These are phyloP conservation scores for Atopsyche davidsoni DNA, from an alignment of 1,140 invertebrate genomes.

Conservation along the genomic window DNA sequence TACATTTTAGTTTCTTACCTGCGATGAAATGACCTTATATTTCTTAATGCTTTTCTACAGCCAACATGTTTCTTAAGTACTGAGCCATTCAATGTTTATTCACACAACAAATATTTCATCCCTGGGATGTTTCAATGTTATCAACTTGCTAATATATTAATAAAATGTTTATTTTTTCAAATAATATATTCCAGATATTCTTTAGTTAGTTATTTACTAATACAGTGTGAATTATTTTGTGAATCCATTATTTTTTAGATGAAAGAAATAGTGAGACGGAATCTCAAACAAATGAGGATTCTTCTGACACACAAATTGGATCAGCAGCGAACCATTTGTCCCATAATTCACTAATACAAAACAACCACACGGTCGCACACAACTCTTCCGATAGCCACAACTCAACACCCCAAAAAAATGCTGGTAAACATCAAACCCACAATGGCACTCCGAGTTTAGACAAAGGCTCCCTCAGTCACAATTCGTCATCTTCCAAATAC, in stretches of 20 bases:
- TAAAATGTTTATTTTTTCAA: no score
- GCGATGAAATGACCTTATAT: no score
- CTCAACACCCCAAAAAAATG: constrained; percentile 52
- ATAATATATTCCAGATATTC: no score
- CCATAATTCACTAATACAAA: constrained; percentile 42
- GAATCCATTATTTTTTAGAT: constrained; percentile 55
- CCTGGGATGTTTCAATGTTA: no score
- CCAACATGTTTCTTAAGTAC: no score
- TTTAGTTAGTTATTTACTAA: no score
- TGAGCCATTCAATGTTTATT: no score
- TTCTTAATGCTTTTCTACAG: no score
- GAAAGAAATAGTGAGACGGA: constrained; percentile 84
- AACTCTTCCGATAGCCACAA: constrained; percentile 54
- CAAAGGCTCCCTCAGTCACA: constrained; percentile 34
- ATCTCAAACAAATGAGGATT: constrained; percentile 75
- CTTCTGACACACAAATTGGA: constrained; percentile 64
- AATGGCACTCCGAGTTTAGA: constrained; percentile 46
- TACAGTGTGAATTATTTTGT: no score
- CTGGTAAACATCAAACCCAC: constrained; percentile 59
- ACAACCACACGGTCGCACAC: constrained; percentile 62
- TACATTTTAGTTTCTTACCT: no score
- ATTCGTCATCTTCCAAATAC: constrained; percentile 39
- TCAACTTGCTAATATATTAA: no score
- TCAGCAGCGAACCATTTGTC: constrained; percentile 22
- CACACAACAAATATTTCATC: no score